A percentile compares a stretch with the other conserved stretches of the same genome.
These are phyloP conservation scores for Acridotheres tristis DNA, from an alignment of 2,797 vertebrate species.

Conservation along the genomic window DNA sequence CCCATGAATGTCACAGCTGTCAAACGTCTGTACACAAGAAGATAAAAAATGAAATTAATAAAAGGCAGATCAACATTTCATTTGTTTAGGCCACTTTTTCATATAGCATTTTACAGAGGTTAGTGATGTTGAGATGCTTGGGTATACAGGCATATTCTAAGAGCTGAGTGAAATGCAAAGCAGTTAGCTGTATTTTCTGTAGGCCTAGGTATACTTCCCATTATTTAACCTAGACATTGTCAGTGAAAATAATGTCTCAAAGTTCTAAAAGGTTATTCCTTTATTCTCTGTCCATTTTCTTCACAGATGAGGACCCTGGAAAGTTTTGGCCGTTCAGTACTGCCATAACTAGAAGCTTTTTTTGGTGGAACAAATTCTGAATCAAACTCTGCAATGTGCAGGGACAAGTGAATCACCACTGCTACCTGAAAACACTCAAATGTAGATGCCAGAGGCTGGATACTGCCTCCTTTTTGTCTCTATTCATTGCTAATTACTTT, in stretches of 20 bases:
- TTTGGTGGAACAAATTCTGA: neutral
- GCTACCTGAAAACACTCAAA: neutral
- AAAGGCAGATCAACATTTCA: constrained; percentile 88
- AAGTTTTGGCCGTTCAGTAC: constrained; percentile 39
- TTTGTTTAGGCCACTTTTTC: constrained; percentile 83
- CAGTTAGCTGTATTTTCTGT: constrained; percentile 1
- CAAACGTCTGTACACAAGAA: constrained; percentile 85
- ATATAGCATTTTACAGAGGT: constrained; percentile 26
- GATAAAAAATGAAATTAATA: constrained; percentile 93
- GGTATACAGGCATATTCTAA: constrained; percentile 45
- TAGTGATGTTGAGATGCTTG: constrained; percentile 46
- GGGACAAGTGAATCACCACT: neutral
- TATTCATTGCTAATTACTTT: neutral
- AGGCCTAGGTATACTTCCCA: neutral
- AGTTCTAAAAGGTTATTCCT: neutral
- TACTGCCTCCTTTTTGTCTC: neutral
- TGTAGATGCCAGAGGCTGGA: neutral
- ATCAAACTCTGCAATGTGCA: neutral
- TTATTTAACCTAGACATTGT: constrained; percentile 58
- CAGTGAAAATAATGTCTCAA: constrained; percentile 62
- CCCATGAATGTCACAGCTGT: constrained; percentile 96
- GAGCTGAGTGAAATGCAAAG: constrained; percentile 48
- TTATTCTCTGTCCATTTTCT: constrained; percentile 20
- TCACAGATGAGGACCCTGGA: neutral
- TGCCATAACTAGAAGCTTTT: neutral